Evolutionary conservation across 2,888 invertebrate species (phyloP), one percentile per base, ranked within the genome.

Genomic region (Antheraea assamensis): DNA sequence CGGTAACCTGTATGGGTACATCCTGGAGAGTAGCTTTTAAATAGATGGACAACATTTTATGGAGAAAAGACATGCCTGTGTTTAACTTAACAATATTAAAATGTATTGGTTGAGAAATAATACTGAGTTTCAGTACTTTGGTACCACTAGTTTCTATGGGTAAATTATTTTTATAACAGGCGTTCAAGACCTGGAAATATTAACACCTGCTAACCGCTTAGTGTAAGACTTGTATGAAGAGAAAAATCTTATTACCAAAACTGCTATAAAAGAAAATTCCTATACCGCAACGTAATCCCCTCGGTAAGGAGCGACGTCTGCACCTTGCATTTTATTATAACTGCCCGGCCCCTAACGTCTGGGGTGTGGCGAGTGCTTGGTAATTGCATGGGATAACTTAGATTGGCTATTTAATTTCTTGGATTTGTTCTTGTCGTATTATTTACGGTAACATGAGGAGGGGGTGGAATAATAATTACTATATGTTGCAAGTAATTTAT

Each of bases 341-440:
- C 84, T 80, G 77, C 74, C 81, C 82, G 77, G 81, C 83, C 87
- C 83, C 83, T 85, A 87, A 91, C 81, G 80, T 78, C 77, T 74
- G 84, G 91, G 92, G 92, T 82, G 92, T 88, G 89, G 88, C 89
- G 91, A 92, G 91, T 92, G 90, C 86, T 87, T 84, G 85, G 92
- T 93, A 93, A 93, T 94, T 92, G 91, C 90, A 92, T 90, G 90
- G 90, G 92, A 92, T 92, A 93, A 93, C 91, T 93, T 93, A 92
- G 93, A 94, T 94, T 93, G 91, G 90, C 87, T 92, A 92, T 92
- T 92, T 92, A 93, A 93, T 92, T 90, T 88, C 70, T 72, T 49
- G 78, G 78, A 78, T 79, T 78, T 78, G 75, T 77, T 78, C 78
- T 66, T 21, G 58, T 27, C 24, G 64, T 49, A 64, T 66, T 19